Conservation (phyloP, 2,888 invertebrate species). For the Drosophila conformis region DNA sequence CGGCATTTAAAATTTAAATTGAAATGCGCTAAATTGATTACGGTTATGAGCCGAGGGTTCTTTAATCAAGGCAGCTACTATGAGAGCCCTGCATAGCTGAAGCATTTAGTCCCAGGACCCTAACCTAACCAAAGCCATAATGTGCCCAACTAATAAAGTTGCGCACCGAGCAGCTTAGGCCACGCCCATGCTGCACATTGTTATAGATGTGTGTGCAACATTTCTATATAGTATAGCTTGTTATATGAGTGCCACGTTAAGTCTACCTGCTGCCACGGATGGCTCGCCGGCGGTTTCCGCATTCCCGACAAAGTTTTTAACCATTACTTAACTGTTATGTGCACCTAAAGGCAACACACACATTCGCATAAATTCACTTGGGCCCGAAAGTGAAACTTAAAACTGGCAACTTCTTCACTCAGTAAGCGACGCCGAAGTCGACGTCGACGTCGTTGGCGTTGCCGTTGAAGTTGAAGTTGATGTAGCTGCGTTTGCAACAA, state of each 20-base stretch:
- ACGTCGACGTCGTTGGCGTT: constrained; percentile 33
- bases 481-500: constrained; percentile 64
- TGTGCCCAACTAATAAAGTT: constrained; percentile 74
- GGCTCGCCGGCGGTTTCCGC: constrained; percentile 31
- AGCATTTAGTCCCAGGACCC: constrained; percentile 45
- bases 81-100: constrained; percentile 28
- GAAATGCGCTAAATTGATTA: constrained; percentile 64
- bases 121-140: constrained; percentile 64
- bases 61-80: constrained; percentile 43
- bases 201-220: constrained; percentile 38
- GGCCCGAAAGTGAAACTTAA: constrained; percentile 79
- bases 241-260: constrained; percentile 61
- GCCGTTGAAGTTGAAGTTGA: constrained; percentile 28
- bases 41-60: constrained; percentile 38
- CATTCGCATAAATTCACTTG: constrained; percentile 72
- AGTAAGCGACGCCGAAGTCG: constrained; percentile 37
- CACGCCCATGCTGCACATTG: constrained; percentile 66
- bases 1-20: constrained; percentile 65
- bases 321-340: constrained; percentile 80
- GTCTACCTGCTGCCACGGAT: constrained; percentile 49
- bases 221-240: constrained; percentile 46
- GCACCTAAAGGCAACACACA: constrained; percentile 71
- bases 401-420: constrained; percentile 65
- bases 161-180: constrained; percentile 63
- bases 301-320: constrained; percentile 65